These are phyloP conservation scores for Drosophila cognata DNA, from an alignment of 2,888 invertebrate species.

Conservation along the genomic window DNA sequence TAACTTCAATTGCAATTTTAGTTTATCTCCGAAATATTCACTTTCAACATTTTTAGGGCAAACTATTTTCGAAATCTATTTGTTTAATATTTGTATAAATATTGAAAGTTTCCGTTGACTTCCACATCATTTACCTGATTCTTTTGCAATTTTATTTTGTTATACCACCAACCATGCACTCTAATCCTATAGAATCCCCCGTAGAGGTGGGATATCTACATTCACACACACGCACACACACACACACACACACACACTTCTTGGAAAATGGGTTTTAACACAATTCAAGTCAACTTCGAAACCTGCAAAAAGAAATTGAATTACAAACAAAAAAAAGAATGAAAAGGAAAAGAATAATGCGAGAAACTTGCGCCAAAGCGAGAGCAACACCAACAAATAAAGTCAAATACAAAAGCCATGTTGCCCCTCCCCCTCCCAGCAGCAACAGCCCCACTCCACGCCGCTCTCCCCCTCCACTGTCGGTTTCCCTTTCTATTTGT, in stretches of 20 bases:
- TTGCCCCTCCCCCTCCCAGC: background rate
- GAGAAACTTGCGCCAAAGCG: constrained; percentile 27
- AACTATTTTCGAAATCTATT: background rate
- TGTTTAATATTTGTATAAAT: background rate
- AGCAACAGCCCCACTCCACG: background rate
- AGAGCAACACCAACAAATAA: constrained; percentile 31
- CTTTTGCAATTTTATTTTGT: background rate
- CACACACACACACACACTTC: background rate
- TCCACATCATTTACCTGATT: background rate
- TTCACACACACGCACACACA: constrained; percentile 3
- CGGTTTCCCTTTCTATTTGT: constrained; percentile 17
- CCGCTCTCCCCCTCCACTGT: background rate
- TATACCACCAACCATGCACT: background rate
- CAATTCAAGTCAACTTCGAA: constrained; percentile 54
- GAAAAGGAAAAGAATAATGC: constrained; percentile 24
- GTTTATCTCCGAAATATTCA: background rate
- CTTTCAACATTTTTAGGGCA: background rate
- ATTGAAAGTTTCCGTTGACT: background rate
- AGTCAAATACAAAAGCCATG: constrained; percentile 45
- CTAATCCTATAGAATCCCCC: background rate
- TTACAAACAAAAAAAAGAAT: constrained; percentile 43
- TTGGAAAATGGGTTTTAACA: constrained; percentile 38
- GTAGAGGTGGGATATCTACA: background rate
- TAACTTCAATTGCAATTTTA: background rate
- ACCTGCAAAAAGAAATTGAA: constrained; percentile 62